Evolutionary conservation across 1,140 invertebrate genomes (phyloP).

Genomic region (Drosophila dunni): DNA sequence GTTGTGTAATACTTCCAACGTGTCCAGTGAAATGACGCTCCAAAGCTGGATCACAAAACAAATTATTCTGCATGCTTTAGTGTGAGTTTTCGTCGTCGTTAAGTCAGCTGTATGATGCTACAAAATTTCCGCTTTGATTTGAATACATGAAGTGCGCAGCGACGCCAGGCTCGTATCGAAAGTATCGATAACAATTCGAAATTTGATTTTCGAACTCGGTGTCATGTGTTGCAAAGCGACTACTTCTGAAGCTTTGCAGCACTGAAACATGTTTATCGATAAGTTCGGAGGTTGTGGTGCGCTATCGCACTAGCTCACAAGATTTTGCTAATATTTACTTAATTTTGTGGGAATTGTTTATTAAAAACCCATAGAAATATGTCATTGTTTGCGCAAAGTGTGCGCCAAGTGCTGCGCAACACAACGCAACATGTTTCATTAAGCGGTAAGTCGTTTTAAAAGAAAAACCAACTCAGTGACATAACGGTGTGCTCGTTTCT

Average conservation of each 20-base stretch:
- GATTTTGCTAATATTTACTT: background rate
- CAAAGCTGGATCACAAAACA: constrained; percentile 87
- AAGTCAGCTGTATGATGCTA: background rate
- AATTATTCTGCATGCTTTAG: constrained; percentile 27
- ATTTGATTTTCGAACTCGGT: too few relatives aligned
- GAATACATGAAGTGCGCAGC: constrained; percentile 36
- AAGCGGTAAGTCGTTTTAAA: constrained; percentile 29
- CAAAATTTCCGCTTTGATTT: constrained; percentile 40
- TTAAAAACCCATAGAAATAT: constrained; percentile 28
- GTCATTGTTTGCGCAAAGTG: constrained; percentile 58
- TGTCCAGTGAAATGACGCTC: constrained; percentile 93
- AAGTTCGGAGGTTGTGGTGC: background rate
- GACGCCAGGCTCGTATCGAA: constrained; percentile 13
- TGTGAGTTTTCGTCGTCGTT: background rate
- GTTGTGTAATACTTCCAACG: constrained; percentile 89
- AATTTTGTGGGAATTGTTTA: background rate
- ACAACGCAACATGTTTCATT: constrained; percentile 34
- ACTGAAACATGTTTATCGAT: constrained; percentile 4
- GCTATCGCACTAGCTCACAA: constrained; percentile 8
- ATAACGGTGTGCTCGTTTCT: constrained; percentile 48
- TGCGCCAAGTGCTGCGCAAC: constrained; percentile 61
- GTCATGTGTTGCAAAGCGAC: too few relatives aligned
- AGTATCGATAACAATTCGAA: constrained; percentile 16
- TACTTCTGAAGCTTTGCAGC: background rate
- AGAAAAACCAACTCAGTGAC: constrained; percentile 44